phyloP scores from a whole-genome alignment of 2,888 invertebrate species.

The Eurytoma adleriae region DNA sequence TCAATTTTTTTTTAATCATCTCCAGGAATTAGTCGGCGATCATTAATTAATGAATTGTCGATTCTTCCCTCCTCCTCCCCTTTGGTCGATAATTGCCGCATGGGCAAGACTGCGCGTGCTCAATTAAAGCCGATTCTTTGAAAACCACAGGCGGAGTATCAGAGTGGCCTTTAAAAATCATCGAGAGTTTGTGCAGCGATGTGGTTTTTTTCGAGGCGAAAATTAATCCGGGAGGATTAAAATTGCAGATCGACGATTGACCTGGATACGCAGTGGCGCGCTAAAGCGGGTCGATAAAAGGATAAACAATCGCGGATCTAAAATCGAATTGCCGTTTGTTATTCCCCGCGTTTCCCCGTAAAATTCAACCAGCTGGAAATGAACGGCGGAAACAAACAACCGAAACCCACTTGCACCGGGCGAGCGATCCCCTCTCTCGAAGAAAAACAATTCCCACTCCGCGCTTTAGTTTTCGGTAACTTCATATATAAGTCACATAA shows the following conservation, averaged over 20 bases:
- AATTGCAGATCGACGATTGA: background rate
- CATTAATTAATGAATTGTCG: too few species aligned
- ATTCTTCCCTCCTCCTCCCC: too few species aligned
- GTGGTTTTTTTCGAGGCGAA: background rate
- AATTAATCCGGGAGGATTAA: background rate
- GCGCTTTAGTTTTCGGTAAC: slow-evolving; percentile 8
- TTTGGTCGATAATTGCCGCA: too few species aligned
- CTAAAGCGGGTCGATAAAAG: background rate
- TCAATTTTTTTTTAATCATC: too few species aligned
- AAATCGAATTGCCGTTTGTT: slow-evolving; percentile 24
- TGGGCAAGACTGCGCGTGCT: too few species aligned
- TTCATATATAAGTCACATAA: background rate
- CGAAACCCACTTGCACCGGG: background rate
- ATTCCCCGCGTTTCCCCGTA: slow-evolving; percentile 20
- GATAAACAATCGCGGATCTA: slow-evolving; percentile 22
- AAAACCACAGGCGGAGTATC: too few species aligned
- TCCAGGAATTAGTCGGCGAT: too few species aligned
- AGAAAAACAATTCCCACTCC: background rate
- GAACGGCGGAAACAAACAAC: slow-evolving; percentile 35
- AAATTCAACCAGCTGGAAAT: slow-evolving; percentile 25
- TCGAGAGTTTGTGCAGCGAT: too few species aligned
- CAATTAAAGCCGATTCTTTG: too few species aligned
- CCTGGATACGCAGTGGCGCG: background rate
- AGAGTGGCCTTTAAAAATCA: too few species aligned
- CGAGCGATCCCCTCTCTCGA: background rate